phyloP scores from a whole-genome alignment of 2,113 vertebrate genomes.

The Puma concolor region DNA sequence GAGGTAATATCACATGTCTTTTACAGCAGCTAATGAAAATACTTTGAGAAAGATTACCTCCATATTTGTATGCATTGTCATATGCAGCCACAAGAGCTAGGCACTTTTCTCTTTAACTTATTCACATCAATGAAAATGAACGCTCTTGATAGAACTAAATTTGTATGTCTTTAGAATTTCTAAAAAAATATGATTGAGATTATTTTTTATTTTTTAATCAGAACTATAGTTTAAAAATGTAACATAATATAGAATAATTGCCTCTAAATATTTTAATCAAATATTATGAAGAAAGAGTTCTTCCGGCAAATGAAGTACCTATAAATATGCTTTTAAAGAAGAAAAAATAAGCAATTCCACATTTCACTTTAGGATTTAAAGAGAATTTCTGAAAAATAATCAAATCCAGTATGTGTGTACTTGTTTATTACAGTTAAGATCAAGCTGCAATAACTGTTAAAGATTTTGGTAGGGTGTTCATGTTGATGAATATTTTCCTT shows the following conservation, averaged over 20 bases:
- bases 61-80: background rate
- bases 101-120: background rate
- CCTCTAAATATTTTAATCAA: background rate
- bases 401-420: background rate
- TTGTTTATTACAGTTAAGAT: background rate
- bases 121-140: background rate
- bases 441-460: background rate
- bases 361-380: background rate
- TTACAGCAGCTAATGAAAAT: background rate
- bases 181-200: background rate
- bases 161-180: background rate
- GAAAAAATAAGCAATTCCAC: background rate
- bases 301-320: background rate
- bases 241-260: background rate
- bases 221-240: background rate
- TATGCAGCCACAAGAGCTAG: background rate
- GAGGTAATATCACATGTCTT: background rate
- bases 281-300: background rate
- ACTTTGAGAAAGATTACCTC: background rate
- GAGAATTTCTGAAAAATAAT: conserved; percentile 29
- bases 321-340: background rate
- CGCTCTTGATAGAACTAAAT: background rate
- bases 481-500: conserved; percentile 25
- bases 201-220: background rate
- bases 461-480: background rate